These are phyloP conservation scores for Apomyelois bistriatella DNA, from an alignment of 2,888 invertebrate genomes.

Conservation along the genomic window DNA sequence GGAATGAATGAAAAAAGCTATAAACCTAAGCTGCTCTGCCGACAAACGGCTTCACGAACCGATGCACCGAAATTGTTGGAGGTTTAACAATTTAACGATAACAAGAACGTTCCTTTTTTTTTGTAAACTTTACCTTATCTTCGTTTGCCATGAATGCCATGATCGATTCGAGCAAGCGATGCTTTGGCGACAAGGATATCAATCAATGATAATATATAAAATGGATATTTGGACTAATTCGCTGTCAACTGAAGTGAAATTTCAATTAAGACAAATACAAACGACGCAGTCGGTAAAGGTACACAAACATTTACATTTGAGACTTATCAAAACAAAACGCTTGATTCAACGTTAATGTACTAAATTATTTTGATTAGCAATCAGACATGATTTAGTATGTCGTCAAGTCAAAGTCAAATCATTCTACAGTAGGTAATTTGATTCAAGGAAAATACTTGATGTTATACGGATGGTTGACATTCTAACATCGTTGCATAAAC, in stretches of 20 bases:
- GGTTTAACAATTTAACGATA: constrained; percentile 59
- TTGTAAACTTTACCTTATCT: constrained; percentile 41
- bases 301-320: neutral
- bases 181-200: constrained; percentile 16
- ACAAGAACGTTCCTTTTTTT: constrained; percentile 38
- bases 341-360: neutral
- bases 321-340: neutral
- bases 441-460: constrained; percentile 2
- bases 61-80: constrained; percentile 60
- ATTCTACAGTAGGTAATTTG: constrained; percentile 1
- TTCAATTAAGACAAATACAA: neutral
- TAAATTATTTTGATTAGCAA: constrained; percentile 12
- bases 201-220: constrained; percentile 1
- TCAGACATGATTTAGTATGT: constrained; percentile 10
- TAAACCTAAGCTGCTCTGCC: constrained; percentile 53
- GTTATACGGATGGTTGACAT: neutral
- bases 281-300: neutral
- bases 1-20: constrained; percentile 67
- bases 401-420: constrained; percentile 13
- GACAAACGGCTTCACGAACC: constrained; percentile 73
- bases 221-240: constrained; percentile 3
- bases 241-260: neutral
- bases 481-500: neutral
- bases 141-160: constrained; percentile 30
- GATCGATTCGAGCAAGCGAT: constrained; percentile 27